phyloP scores from a whole-genome alignment of 2,888 invertebrate genomes.

The Drosophila barbarae region DNA sequence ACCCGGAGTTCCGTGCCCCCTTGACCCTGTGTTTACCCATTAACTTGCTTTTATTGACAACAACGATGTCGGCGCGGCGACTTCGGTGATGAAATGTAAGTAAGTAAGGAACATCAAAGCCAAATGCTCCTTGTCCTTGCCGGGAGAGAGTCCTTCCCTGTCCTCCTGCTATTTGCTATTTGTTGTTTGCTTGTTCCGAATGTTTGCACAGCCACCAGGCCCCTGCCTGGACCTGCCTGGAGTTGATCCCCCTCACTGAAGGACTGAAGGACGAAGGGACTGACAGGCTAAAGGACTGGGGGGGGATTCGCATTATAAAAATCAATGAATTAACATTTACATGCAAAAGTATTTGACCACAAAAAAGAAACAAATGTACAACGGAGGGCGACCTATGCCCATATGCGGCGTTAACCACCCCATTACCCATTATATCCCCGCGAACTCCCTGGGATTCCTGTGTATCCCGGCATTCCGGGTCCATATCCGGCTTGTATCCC shows the following conservation, averaged over 20 bases:
- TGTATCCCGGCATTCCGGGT: conserved; percentile 8
- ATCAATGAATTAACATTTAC: conserved; percentile 74
- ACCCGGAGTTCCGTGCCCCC: neutral
- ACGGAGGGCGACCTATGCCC: conserved; percentile 45
- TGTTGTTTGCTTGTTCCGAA: conserved; percentile 39
- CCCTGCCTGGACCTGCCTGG: too few relatives aligned
- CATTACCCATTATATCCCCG: neutral
- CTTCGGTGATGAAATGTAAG: conserved; percentile 69
- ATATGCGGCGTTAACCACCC: conserved; percentile 46
- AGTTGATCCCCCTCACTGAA: neutral
- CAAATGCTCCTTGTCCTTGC: conserved; percentile 52
- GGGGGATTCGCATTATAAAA: conserved; percentile 65
- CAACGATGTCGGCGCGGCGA: conserved; percentile 48
- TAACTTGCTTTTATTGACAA: conserved; percentile 67
- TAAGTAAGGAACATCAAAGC: conserved; percentile 67
- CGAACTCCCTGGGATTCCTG: neutral
- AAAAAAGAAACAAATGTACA: conserved; percentile 73
- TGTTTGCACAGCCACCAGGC: conserved; percentile 38
- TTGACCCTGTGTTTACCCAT: conserved; percentile 58
- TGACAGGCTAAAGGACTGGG: neutral
- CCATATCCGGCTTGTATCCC: conserved; percentile 36
- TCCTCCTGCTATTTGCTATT: conserved; percentile 5
- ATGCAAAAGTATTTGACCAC: conserved; percentile 72
- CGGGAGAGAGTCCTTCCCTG: neutral
- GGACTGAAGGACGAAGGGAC: neutral